Conservation (phyloP, 2,888 invertebrate genomes). For the Orthonevra nobilis region DNA sequence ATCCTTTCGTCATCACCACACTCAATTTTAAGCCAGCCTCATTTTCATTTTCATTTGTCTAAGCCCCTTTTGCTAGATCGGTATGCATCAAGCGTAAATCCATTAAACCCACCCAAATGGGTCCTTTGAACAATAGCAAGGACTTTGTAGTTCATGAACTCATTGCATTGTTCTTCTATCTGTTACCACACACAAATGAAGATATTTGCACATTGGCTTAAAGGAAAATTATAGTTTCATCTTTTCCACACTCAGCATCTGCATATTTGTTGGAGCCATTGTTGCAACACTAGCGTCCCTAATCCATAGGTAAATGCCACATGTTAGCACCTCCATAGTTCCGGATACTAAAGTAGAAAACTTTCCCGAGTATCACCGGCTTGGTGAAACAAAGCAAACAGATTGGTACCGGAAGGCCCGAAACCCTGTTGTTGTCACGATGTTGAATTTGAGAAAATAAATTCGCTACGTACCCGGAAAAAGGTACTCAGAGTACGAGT, state of each 20-base stretch:
- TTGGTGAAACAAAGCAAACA: constrained; percentile 55
- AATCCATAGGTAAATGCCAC: constrained; percentile 25
- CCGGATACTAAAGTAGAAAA: constrained; percentile 44
- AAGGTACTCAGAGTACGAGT: constrained; percentile 16
- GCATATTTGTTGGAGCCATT: constrained; percentile 11
- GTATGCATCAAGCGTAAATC: too few species aligned
- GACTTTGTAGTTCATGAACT: too few species aligned
- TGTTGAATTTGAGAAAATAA: constrained; percentile 49
- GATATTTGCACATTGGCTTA: constrained; percentile 43
- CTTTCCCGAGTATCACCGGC: constrained; percentile 39
- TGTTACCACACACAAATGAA: constrained; percentile 41
- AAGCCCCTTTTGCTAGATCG: too few species aligned
- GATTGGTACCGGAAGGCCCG: constrained; percentile 38
- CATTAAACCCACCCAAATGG: too few species aligned
- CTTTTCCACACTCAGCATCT: not conserved
- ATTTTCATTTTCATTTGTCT: too few species aligned
- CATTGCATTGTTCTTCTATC: constrained; percentile 23
- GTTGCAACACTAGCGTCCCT: constrained; percentile 13
- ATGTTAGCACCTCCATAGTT: constrained; percentile 28
- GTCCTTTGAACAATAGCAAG: too few species aligned
- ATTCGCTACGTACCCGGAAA: constrained; percentile 42
- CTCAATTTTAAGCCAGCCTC: too few species aligned
- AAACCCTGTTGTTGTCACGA: not conserved
- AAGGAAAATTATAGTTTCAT: constrained; percentile 31
- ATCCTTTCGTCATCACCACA: too few species aligned